Conservation (phyloP, 1,140 invertebrate species). For the Drosophila ambigua region DNA sequence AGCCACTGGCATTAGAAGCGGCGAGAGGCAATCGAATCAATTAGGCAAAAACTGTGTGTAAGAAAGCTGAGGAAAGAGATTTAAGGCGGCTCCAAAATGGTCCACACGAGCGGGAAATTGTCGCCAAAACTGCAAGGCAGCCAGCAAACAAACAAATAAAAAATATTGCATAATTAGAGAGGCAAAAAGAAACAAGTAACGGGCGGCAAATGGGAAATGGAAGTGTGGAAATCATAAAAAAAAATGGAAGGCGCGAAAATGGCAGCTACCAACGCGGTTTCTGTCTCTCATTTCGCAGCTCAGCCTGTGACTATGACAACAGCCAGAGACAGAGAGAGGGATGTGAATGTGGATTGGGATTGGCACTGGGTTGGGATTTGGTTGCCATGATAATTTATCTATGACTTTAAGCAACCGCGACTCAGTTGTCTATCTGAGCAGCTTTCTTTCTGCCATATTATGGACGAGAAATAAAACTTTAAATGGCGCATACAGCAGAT, state of each 20-base stretch:
- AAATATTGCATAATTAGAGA: conserved; percentile 24
- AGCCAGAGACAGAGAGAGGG: not conserved
- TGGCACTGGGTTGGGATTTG: not conserved
- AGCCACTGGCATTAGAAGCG: not conserved
- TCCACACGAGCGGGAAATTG: conserved; percentile 17
- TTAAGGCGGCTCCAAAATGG: not conserved
- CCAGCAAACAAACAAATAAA: not conserved
- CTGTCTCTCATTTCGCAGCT: conserved; percentile 8
- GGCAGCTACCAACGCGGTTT: not conserved
- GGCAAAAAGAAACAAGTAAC: not conserved
- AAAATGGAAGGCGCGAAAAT: conserved; percentile 1
- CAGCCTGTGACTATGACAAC: conserved; percentile 15
- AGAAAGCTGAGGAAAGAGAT: not conserved
- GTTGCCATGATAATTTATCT: conserved; percentile 13
- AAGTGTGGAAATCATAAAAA: conserved; percentile 35
- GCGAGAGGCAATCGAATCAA: not conserved
- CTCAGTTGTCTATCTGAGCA: conserved; percentile 13
- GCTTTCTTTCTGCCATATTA: conserved; percentile 2
- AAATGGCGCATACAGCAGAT: no score
- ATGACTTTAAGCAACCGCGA: not conserved
- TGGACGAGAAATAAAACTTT: not conserved
- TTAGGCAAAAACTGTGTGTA: conserved; percentile 2
- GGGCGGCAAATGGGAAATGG: conserved; percentile 9
- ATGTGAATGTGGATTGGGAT: not conserved
- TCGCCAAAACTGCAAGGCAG: not conserved